phyloP scores from a whole-genome alignment of 2,797 vertebrate species.

The Helicolenus hilgendorfi region DNA sequence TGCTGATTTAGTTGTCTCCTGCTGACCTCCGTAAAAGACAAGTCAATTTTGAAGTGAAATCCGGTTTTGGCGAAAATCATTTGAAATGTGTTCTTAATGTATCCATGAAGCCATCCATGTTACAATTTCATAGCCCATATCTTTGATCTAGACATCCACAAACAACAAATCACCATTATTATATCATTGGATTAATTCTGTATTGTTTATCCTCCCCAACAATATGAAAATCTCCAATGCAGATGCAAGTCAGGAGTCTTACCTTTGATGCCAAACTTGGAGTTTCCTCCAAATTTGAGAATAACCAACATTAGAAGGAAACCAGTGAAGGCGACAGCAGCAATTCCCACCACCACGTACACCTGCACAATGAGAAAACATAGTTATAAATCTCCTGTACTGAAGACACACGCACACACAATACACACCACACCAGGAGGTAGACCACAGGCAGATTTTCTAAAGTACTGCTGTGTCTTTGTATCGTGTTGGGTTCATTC shows the following conservation, averaged over 20 bases:
- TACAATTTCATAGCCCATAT: not conserved
- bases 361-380: conserved; percentile 86
- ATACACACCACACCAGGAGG: not conserved
- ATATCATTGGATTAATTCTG: not conserved
- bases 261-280: conserved; percentile 99
- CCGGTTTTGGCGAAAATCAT: not conserved
- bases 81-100: not conserved
- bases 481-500: conserved; percentile 12
- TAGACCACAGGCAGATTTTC: not conserved
- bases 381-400: not conserved
- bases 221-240: not conserved
- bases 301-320: conserved; percentile 97
- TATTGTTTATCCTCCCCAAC: not conserved
- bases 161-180: not conserved
- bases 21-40: not conserved
- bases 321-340: conserved; percentile 96
- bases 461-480: not conserved
- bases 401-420: not conserved
- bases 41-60: not conserved
- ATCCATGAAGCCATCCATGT: conserved; percentile 61
- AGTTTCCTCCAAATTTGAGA: conserved; percentile 97
- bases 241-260: conserved; percentile 81
- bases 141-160: not conserved
- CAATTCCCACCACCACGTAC: conserved; percentile 97
- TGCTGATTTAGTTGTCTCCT: not conserved